Percentiles rank a stretch among this genome's conserved stretches.
These are phyloP conservation scores for Trichonephila inaurata DNA, from an alignment of 1,140 invertebrate species.

Conservation along the genomic window DNA sequence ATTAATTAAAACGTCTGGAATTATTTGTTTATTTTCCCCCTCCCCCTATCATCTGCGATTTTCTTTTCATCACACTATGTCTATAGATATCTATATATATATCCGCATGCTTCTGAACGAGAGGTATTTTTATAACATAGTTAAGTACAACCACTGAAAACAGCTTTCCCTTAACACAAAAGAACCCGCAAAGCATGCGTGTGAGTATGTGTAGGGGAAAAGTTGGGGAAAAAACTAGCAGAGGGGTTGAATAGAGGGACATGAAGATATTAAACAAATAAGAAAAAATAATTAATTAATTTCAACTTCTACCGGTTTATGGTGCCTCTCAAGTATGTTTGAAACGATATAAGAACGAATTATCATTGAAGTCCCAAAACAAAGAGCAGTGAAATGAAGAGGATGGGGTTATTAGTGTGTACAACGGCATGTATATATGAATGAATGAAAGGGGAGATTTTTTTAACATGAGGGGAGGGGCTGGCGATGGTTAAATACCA, in stretches of 20 bases:
- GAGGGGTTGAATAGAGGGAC: slow-evolving; percentile 37
- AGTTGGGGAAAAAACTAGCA: slow-evolving; percentile 1
- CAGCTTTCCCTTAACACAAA: slow-evolving; percentile 47
- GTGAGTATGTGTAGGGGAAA: background rate
- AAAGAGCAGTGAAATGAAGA: slow-evolving; percentile 56
- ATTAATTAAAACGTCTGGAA: slow-evolving; percentile 75
- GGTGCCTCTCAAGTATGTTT: slow-evolving; percentile 65
- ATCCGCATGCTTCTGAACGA: slow-evolving; percentile 5
- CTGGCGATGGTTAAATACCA: slow-evolving; percentile 67
- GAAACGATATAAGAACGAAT: slow-evolving; percentile 71
- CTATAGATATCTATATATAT: slow-evolving; percentile 64
- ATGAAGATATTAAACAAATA: slow-evolving; percentile 66
- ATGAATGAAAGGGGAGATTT: background rate
- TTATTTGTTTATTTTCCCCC: slow-evolving; percentile 62
- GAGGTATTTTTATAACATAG: slow-evolving; percentile 42
- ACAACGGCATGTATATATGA: background rate
- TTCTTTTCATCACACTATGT: slow-evolving; percentile 55
- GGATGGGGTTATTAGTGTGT: slow-evolving; percentile 7
- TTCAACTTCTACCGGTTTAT: slow-evolving; percentile 67
- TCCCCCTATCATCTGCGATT: slow-evolving; percentile 22
- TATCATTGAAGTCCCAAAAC: slow-evolving; percentile 61
- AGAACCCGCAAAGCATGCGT: slow-evolving; percentile 46
- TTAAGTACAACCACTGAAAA: slow-evolving; percentile 9
- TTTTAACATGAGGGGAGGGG: slow-evolving; percentile 51
- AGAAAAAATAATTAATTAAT: slow-evolving; percentile 75